Evolutionary conservation across 2,797 vertebrate genomes (phyloP), one percentile per base, ranked within the genome.

Genomic region (Cirrhinus molitorella): DNA sequence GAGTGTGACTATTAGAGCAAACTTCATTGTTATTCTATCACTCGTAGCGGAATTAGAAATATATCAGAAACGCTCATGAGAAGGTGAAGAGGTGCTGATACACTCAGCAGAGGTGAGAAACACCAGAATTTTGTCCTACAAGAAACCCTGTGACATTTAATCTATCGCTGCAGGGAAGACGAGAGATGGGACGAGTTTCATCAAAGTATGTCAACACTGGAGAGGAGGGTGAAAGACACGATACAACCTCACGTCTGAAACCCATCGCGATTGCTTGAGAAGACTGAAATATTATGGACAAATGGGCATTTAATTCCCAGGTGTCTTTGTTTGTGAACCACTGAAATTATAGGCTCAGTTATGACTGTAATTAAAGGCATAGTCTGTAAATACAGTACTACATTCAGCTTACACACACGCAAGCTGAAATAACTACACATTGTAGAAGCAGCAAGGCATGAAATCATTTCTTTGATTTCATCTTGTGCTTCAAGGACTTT

Each of bases 81-180:
- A 47, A 59, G 23, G 53, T 80, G 66, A 59, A 71, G 34, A 19
- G 49, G 34, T 43, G 49, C 47, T 43, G 31, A 80, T 70, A 13
- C n/a, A 55, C 13, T 43, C 49, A 21, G 14, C 1, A 40, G 53
- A 81, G 25, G 40, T 13, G 63, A 53, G 43, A 13, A 23, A 61
- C 11, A 13, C 17, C 40, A 45, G 25, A 43, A 72, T 49, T 72
- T 49, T 49, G 68, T 81, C 68, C 43, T 51, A 72, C 79, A 81
- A 47, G 67, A 81, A 51, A 28, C 8, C 21, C 55, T 25, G 43
- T 72, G 80, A 81, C 57, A 73, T 73, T 81, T 72, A 81, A 61
- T 72, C 43, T 81, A 61, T 73, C 28, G 19, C 68, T 81, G 43
- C 1, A 23, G 28, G 40, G 70, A 8, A 51, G 8, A 63, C 40